phyloP scores from a whole-genome alignment of 2,888 invertebrate species.

The Ochropleura plecta region DNA sequence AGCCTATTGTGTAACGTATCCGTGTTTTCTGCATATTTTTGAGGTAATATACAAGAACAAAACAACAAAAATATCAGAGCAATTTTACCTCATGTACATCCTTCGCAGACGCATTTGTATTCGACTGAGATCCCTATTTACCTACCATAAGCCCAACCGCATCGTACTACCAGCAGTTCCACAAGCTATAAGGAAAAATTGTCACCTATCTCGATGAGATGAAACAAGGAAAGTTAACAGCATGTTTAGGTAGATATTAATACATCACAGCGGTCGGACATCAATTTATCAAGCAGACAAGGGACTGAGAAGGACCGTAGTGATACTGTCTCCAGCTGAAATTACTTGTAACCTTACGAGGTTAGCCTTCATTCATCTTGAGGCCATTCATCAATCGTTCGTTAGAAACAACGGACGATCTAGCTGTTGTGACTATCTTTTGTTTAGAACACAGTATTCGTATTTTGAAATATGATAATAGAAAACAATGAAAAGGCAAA shows the following conservation, averaged over 20 bases:
- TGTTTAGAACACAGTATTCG: slow-evolving; percentile 1
- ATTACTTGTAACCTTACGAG: slow-evolving; percentile 77
- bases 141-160: slow-evolving; percentile 31
- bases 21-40: not conserved
- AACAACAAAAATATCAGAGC: slow-evolving; percentile 21
- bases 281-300: slow-evolving; percentile 82
- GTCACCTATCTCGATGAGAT: slow-evolving; percentile 58
- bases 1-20: not conserved
- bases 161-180: not conserved
- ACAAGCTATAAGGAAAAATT: slow-evolving; percentile 55
- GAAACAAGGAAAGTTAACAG: slow-evolving; percentile 73
- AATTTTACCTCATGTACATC: slow-evolving; percentile 12
- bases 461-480: not conserved
- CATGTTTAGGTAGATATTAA: slow-evolving; percentile 77
- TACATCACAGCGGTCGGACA: slow-evolving; percentile 75
- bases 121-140: slow-evolving; percentile 24
- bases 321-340: slow-evolving; percentile 66
- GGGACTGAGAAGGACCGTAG: slow-evolving; percentile 66
- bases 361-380: slow-evolving; percentile 73
- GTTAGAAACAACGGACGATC: slow-evolving; percentile 59
- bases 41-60: slow-evolving; percentile 6
- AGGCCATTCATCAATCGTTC: slow-evolving; percentile 75
- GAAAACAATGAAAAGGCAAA: not conserved
- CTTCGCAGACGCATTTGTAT: slow-evolving; percentile 23
- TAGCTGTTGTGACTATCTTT: slow-evolving; percentile 17